Evolutionary conservation across 2,888 invertebrate genomes (phyloP).

Genomic region (Phortica magna): DNA sequence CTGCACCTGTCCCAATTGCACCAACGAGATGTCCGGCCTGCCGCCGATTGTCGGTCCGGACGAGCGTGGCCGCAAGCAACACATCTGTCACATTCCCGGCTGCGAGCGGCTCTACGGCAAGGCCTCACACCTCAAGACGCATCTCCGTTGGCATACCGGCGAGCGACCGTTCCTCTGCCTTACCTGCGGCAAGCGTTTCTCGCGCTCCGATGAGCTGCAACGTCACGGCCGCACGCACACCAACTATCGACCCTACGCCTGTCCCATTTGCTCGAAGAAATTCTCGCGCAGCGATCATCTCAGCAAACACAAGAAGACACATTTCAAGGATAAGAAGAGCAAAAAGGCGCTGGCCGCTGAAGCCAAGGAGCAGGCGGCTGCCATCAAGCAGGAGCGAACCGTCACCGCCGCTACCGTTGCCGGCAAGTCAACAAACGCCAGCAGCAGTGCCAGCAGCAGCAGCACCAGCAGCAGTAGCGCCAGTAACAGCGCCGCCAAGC

Average conservation of each 20-base stretch:
- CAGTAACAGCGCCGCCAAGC: conserved; percentile 34
- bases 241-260: conserved; percentile 92
- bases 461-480: neutral
- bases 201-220: conserved; percentile 93
- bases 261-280: conserved; percentile 91
- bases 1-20: conserved; percentile 89
- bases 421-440: conserved; percentile 23
- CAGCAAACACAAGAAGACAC: conserved; percentile 95
- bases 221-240: conserved; percentile 93
- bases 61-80: conserved; percentile 87
- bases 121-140: conserved; percentile 95
- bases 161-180: conserved; percentile 94
- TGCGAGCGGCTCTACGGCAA: conserved; percentile 95
- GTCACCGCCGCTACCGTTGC: conserved; percentile 39
- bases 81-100: conserved; percentile 91
- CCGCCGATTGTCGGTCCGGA: conserved; percentile 86
- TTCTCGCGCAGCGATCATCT: conserved; percentile 96
- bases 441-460: conserved; percentile 39
- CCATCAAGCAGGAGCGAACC: conserved; percentile 61
- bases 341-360: conserved; percentile 73
- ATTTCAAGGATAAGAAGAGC: conserved; percentile 79
- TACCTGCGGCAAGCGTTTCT: conserved; percentile 94
- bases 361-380: conserved; percentile 64
- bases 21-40: conserved; percentile 87
- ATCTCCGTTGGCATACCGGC: conserved; percentile 95